Evolutionary conservation across 2,888 invertebrate species (phyloP).

Genomic region (Ichneumoninae sp.): DNA sequence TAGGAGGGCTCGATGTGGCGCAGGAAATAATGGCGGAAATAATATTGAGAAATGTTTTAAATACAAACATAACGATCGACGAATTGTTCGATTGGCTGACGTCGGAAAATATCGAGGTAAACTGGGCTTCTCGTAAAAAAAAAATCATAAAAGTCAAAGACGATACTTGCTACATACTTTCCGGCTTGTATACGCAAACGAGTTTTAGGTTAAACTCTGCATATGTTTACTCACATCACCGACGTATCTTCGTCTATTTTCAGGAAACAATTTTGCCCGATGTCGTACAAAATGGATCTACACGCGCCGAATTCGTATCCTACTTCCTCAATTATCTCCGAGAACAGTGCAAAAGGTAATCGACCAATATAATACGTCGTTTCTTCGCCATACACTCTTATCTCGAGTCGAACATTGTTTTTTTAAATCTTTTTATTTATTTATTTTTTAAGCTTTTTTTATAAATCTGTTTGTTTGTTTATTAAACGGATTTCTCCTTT

Average conservation of each 20-base stretch:
- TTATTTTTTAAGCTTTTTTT: not conserved
- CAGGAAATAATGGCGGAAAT: slow-evolving; percentile 70
- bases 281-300: slow-evolving; percentile 64
- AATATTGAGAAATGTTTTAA: slow-evolving; percentile 71
- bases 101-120: slow-evolving; percentile 71
- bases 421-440: no score
- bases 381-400: no score
- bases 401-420: not conserved
- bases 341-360: slow-evolving; percentile 74
- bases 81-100: slow-evolving; percentile 74
- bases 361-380: slow-evolving; percentile 2
- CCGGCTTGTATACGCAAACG: not conserved
- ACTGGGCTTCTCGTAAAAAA: not conserved
- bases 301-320: slow-evolving; percentile 72
- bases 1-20: not conserved
- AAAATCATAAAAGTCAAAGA: not conserved
- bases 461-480: not conserved
- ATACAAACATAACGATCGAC: slow-evolving; percentile 69
- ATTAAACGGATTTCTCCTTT: not conserved
- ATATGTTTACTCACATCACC: slow-evolving; percentile 15
- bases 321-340: slow-evolving; percentile 75
- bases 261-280: slow-evolving; percentile 60
- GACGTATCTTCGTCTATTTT: slow-evolving; percentile 23
- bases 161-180: slow-evolving; percentile 1
- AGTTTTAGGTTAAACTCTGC: slow-evolving; percentile 37